Conservation (phyloP, 2,888 invertebrate species). For the Limenitis camilla region DNA sequence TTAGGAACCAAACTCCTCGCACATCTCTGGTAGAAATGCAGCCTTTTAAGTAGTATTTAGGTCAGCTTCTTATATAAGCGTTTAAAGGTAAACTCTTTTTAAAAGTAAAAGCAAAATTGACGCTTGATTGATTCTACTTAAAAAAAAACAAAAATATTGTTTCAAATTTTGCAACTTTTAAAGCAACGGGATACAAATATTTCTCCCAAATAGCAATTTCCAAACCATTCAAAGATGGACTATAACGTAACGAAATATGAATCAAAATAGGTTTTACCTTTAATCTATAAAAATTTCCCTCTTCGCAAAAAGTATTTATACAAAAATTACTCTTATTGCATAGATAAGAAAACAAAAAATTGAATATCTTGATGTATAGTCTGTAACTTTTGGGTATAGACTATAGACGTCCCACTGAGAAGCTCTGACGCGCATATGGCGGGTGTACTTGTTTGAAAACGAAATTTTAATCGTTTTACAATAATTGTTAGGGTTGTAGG, state of each 20-base stretch:
- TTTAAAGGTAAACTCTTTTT: no score
- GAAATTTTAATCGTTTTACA: slow-evolving; percentile 32
- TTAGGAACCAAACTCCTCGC: no score
- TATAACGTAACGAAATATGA: no score
- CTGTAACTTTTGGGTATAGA: slow-evolving; percentile 29
- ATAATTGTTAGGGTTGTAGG: slow-evolving; percentile 23
- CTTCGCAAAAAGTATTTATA: no score
- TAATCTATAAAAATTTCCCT: no score
- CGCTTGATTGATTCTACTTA: slow-evolving; percentile 4
- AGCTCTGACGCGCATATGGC: slow-evolving; percentile 50
- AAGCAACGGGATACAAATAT: slow-evolving; percentile 54
- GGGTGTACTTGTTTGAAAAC: slow-evolving; percentile 29
- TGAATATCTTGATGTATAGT: not conserved
- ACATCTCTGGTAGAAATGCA: no score
- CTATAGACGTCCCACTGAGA: slow-evolving; percentile 40
- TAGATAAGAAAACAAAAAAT: slow-evolving; percentile 1
- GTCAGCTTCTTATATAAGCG: no score
- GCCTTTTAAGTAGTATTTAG: no score
- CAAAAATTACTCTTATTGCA: no score
- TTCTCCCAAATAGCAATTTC: not conserved
- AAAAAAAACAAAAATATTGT: slow-evolving; percentile 28
- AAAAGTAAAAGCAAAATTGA: not conserved
- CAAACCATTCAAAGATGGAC: no score
- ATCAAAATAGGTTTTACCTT: no score
- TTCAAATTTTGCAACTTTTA: slow-evolving; percentile 46